Base-by-base conservation (phyloP, 2,797 vertebrate species). In the Schizothorax lantsangensis region DNA sequence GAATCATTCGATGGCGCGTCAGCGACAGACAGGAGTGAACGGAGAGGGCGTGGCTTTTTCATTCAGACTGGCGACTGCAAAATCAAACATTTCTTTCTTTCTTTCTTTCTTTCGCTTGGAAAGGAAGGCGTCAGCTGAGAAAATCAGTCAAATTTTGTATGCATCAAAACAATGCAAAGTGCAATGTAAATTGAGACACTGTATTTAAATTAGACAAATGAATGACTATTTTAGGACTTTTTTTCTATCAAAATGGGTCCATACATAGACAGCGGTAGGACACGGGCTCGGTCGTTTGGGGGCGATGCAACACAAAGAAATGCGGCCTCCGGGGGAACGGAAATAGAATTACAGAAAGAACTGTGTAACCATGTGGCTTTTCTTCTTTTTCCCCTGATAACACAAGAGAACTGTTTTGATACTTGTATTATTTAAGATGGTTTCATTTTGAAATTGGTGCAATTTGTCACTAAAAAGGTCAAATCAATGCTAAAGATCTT, bases 11-110 rank as follows among this genome's bases (percentile, higher is more conserved):
- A 57, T 21, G 14, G 4, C 10, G 5, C 6, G 17, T 40, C 12
- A 10, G 21, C 4, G 14, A 57, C 19, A 82, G 30, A n/a, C 12
- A 0, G 15, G 9, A 21, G 21, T 71, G 64, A 81, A 69, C 26
- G 19, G 62, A 17, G 10, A 30, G 47, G 83, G 83, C 74, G 83
- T 79, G 62, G 83, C 30, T 78, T 77, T 2, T 9, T 52, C 23
- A 26, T 52, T 84, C 43, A 66, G 2, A 33, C 17, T 8, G 6
- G 26, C 15, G n/a, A 21, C 15, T 45, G 40, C n/a, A 33, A 43
- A 23, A 45, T 43, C n/a, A 5, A 38, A 59, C 52, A 38, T 38
- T 19, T 45, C 4, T 33, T 33, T 66, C 10, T 26, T 66, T 68
- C 36, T 38, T 71, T 72, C 10, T 72, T 43, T 72, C 9, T 45